Conservation (phyloP, 1,140 invertebrate genomes). For the Tetranychus urticae region DNA sequence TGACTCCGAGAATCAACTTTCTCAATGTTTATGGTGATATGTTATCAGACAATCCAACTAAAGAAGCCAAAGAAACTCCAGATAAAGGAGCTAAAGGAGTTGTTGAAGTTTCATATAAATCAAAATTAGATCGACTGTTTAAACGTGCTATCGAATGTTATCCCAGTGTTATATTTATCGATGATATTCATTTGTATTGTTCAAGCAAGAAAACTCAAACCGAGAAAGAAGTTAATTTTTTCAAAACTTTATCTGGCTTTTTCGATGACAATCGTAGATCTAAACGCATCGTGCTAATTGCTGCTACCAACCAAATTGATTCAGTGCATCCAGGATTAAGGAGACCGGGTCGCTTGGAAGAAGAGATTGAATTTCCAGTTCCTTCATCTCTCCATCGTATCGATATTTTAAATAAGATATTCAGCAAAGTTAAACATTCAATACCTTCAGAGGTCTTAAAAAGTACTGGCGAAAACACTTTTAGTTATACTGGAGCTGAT, state of each 20-base stretch:
- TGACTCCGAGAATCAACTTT: neutral
- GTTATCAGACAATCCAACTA: neutral
- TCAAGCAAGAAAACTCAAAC: slow-evolving; percentile 32
- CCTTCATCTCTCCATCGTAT: slow-evolving; percentile 38
- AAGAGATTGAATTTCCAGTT: slow-evolving; percentile 59
- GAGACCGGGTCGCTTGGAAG: slow-evolving; percentile 47
- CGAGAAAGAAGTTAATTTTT: slow-evolving; percentile 46
- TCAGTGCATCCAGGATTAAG: slow-evolving; percentile 41
- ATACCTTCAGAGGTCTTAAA: slow-evolving; percentile 31
- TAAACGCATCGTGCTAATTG: slow-evolving; percentile 35
- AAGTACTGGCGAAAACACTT: slow-evolving; percentile 38
- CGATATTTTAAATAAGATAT: slow-evolving; percentile 26
- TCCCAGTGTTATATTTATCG: slow-evolving; percentile 44
- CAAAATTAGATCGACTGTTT: slow-evolving; percentile 2
- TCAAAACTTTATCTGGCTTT: slow-evolving; percentile 36
- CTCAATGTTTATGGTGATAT: slow-evolving; percentile 1
- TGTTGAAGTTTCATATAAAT: neutral
- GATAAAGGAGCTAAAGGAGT: neutral
- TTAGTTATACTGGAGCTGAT: slow-evolving; percentile 74
- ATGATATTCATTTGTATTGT: slow-evolving; percentile 51
- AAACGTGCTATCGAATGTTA: neutral
- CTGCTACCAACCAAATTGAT: slow-evolving; percentile 43
- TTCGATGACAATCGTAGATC: slow-evolving; percentile 1
- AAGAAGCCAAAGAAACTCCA: slow-evolving; percentile 1
- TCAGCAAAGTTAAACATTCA: slow-evolving; percentile 28